A percentile compares a stretch with the other conserved stretches of the same genome.
Evolutionary conservation across 1,140 invertebrate species (phyloP).

Genomic region (Nixonia krombeini): DNA sequence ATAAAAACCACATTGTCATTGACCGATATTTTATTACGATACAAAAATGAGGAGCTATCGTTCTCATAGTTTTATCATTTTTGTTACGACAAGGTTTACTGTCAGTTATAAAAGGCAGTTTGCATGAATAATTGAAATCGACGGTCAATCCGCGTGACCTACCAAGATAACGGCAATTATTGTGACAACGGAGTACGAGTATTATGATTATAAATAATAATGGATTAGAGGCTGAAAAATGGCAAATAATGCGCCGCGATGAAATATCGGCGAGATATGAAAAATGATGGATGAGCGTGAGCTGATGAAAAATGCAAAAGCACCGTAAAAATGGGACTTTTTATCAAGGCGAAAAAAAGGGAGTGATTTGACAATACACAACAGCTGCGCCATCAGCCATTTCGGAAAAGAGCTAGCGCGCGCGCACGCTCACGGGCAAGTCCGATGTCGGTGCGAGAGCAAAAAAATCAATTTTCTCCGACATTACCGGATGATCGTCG

Average conservation of each 20-base stretch:
- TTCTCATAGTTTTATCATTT: background rate
- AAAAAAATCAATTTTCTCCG: slow-evolving; percentile 46
- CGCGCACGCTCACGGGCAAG: too few species aligned
- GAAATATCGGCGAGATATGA: too few species aligned
- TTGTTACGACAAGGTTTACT: slow-evolving; percentile 4
- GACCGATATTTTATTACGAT: slow-evolving; percentile 5
- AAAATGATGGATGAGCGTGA: too few species aligned
- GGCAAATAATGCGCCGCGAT: too few species aligned
- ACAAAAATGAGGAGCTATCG: background rate
- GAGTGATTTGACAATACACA: too few species aligned
- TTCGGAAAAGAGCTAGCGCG: background rate
- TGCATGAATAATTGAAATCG: slow-evolving; percentile 8
- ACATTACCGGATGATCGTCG: slow-evolving; percentile 34
- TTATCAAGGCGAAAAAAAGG: too few species aligned
- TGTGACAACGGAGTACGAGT: background rate
- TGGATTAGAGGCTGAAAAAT: background rate
- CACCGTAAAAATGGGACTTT: too few species aligned
- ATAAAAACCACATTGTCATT: slow-evolving; percentile 7
- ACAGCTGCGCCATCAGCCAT: background rate
- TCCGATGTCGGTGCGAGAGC: too few species aligned
- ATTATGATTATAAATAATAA: background rate
- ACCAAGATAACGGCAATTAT: slow-evolving; percentile 6
- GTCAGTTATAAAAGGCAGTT: slow-evolving; percentile 3
- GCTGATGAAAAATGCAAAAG: too few species aligned
- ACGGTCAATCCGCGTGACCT: slow-evolving; percentile 4